Evolutionary conservation across 2,113 vertebrate species (phyloP), one percentile per base, ranked within the genome.

Genomic region (Mugil cephalus): DNA sequence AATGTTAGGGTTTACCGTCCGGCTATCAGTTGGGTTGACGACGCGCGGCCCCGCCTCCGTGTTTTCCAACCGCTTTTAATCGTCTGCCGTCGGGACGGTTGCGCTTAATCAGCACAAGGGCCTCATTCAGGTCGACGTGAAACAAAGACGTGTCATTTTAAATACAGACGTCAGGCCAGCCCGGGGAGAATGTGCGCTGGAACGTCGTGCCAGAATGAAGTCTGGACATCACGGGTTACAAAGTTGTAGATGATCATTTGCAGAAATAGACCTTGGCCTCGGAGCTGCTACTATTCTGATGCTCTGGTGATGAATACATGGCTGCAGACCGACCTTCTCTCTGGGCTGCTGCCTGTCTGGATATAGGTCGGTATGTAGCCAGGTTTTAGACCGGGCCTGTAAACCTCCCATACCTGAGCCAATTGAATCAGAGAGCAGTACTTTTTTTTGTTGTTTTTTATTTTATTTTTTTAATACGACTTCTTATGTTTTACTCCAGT

Each of bases 101-200:
- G 65, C 63, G 50, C 50, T 85, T 61, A 83, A 67, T 69, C 52
- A 18, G 78, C 77, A 84, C 85, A 74, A 79, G 47, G 54, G 38
- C 60, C 69, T 84, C 51, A 77, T 88, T 83, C 46, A 86, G 87
- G 73, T 80, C 36, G 10, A 67, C 38, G 59, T 61, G 68, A 85
- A 86, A 81, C 79, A 39, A 83, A 84, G 82, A 90, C 82, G 77
- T 87, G 74, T 80, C 64, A 52, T 76, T 89, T 83, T 82, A 64
- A 81, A 62, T 79, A 55, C 52, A 80, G 81, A 80, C 56, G 4
- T 65, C 1, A 24, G 59, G 66, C 78, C 81, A 69, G 73, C 24
- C n/a, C 66, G 46, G 69, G 40, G 72, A 76, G 68, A 77, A 75
- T 78, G 47, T 55, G 65, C 78, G 75, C 53, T 21, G 72, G 62